Evolutionary conservation across 2,888 invertebrate species (phyloP), one percentile per base, ranked within the genome.

Genomic region (Theodoxus fluviatilis): DNA sequence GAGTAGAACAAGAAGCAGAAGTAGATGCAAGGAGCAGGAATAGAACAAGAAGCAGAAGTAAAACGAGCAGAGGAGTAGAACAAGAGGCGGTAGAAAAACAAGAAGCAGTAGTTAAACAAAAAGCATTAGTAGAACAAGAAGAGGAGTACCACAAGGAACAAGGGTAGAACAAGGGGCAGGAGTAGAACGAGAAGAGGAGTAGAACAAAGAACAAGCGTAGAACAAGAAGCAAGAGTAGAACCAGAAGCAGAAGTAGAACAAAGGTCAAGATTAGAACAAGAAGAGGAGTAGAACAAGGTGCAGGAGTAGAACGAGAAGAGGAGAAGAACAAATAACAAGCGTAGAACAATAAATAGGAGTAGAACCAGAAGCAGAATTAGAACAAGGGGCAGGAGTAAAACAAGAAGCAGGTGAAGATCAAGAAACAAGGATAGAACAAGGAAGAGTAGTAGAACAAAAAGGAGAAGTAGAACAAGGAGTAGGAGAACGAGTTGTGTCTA

Each of bases 361-460:
- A n/a, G n/a, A n/a, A 67, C 18, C 64, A 28, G 31, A n/a, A 64
- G 67, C 64, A n/a, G 31, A 28, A 55, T 15, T 65, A n/a, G 31
- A 28, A 55, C 66, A 67, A 28, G 31, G 28, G 63, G 67, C 64
- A n/a, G 31, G 28, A 67, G 67, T 65, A 28, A 64, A 28, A 67
- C 18, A 67, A 28, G n/a, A 31, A 67, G 49, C 9, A 31, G 31
- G 28, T 12, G 64, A 67, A 28, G 43, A 43, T 9, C 12, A 43
- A 43, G 43, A 28, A 28, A 64, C 66, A 67, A 28, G 31, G 64
- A 67, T n/a, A n/a, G 67, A 67, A 31, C 9, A 28, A 67, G 61
- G 25, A 28, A 28, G 28, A 22, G 67, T 12, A 43, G 15, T 15
- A 43, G 43, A 43, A 2, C 15, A 25, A 25, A 25, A 22, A 57